Evolutionary conservation across 2,113 vertebrate species (phyloP).

Genomic region (Coptodon rendalli): DNA sequence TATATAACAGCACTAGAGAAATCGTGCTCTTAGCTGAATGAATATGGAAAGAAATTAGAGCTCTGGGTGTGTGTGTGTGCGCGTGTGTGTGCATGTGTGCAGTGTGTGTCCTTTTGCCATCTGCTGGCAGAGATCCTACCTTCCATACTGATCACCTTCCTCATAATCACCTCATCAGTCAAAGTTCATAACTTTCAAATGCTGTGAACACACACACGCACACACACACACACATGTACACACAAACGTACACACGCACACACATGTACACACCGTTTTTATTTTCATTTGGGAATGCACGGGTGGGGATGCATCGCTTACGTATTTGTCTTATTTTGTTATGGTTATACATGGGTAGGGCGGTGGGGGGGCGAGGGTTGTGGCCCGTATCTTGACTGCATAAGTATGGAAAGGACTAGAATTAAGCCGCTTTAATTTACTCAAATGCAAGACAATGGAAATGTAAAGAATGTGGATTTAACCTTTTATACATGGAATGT

Average conservation of each 20-base stretch:
- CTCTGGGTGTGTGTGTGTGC: neutral
- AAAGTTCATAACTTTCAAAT: neutral
- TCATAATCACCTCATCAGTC: slow-evolving; percentile 39
- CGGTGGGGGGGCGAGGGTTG: too few relatives aligned
- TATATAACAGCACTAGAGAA: neutral
- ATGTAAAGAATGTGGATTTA: too few relatives aligned
- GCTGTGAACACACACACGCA: neutral
- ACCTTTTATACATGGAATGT: too few relatives aligned
- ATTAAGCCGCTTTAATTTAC: too few relatives aligned
- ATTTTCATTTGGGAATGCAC: too few relatives aligned
- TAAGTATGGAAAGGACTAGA: too few relatives aligned
- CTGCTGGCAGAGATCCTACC: slow-evolving; percentile 11
- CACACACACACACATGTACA: neutral
- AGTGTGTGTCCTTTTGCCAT: neutral
- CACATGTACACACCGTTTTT: neutral
- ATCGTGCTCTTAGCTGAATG: neutral
- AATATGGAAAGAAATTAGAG: neutral
- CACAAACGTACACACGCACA: neutral
- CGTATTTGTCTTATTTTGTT: too few relatives aligned
- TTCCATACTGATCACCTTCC: slow-evolving; percentile 19
- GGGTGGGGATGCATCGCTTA: too few relatives aligned
- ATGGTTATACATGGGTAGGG: too few relatives aligned
- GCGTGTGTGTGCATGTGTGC: neutral
- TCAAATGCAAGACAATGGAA: too few relatives aligned
- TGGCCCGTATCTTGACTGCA: too few relatives aligned